Conservation (phyloP, 37 sponge, comb jelly and placozoan species). For the Cladorhizidae sp. region DNA sequence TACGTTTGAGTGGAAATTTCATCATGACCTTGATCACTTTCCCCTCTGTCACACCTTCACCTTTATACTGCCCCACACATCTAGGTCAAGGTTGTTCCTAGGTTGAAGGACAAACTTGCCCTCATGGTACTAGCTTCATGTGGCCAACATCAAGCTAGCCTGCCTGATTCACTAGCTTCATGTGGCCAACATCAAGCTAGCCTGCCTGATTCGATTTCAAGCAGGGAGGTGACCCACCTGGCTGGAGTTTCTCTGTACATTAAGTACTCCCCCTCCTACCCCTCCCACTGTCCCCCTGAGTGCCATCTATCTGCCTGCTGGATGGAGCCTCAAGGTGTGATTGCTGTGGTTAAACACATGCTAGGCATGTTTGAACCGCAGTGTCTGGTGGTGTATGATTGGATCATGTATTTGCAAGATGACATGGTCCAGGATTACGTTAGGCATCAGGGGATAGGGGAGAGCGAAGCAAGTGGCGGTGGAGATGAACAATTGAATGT, state of each 20-base stretch:
- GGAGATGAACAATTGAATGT: too few relatives aligned
- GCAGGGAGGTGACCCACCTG: constrained; percentile 45
- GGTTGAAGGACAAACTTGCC: background rate
- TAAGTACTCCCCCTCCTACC: constrained; percentile 55
- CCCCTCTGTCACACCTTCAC: too few relatives aligned
- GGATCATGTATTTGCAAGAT: constrained; percentile 46
- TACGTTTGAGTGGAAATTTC: background rate
- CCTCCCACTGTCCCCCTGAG: constrained; percentile 45
- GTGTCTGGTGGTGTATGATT: constrained; percentile 62
- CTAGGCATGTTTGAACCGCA: constrained; percentile 45
- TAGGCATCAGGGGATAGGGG: constrained; percentile 6
- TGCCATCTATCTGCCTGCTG: constrained; percentile 63
- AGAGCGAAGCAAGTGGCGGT: too few relatives aligned
- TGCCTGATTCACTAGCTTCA: background rate
- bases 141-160: background rate
- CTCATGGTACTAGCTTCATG: background rate
- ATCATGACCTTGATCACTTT: background rate
- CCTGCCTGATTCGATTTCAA: background rate
- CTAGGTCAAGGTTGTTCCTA: constrained; percentile 18
- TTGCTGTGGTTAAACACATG: constrained; percentile 19
- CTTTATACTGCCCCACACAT: background rate
- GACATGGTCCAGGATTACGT: constrained; percentile 42
- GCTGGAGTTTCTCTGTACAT: constrained; percentile 55
- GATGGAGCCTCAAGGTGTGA: constrained; percentile 40
- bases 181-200: background rate